Evolutionary conservation across 92 coral and sea anemone genomes (phyloP).

Genomic region (Zoanthus gigantus): DNA sequence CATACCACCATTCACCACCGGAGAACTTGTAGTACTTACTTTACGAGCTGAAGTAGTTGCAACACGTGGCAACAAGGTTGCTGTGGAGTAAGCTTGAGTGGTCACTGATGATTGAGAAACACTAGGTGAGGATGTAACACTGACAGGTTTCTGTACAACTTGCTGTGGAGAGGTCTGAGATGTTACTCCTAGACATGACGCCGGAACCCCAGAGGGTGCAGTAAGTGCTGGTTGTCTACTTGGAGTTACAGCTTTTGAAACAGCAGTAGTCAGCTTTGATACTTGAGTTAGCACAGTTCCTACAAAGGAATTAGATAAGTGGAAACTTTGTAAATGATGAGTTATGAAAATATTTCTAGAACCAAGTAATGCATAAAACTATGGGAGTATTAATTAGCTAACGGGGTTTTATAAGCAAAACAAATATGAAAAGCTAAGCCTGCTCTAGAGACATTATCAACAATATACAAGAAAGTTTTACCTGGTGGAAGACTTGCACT

Average conservation of each 20-base stretch:
- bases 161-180: conserved; percentile 2
- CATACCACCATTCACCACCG: conserved; percentile 35
- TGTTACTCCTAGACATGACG: neutral
- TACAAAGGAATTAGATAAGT: neutral
- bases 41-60: conserved; percentile 7
- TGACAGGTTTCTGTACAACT: conserved; percentile 5
- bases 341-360: neutral
- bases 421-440: too few relatives aligned
- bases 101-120: neutral
- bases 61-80: conserved; percentile 4
- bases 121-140: conserved; percentile 19
- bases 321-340: neutral
- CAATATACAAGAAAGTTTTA: neutral
- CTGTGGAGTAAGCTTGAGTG: conserved; percentile 9
- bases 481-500: conserved; percentile 23
- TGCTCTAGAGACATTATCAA: too few relatives aligned
- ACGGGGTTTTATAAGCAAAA: too few relatives aligned
- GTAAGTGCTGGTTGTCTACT: conserved; percentile 24
- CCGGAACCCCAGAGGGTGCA: conserved; percentile 3
- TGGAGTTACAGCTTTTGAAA: conserved; percentile 19
- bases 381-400: neutral
- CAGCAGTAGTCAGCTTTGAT: conserved; percentile 40
- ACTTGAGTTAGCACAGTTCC: conserved; percentile 44
- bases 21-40: conserved; percentile 16
- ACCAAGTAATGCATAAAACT: neutral